Conservation (phyloP, 2,797 vertebrate genomes). For the Typhlichthys eigenmanni region DNA sequence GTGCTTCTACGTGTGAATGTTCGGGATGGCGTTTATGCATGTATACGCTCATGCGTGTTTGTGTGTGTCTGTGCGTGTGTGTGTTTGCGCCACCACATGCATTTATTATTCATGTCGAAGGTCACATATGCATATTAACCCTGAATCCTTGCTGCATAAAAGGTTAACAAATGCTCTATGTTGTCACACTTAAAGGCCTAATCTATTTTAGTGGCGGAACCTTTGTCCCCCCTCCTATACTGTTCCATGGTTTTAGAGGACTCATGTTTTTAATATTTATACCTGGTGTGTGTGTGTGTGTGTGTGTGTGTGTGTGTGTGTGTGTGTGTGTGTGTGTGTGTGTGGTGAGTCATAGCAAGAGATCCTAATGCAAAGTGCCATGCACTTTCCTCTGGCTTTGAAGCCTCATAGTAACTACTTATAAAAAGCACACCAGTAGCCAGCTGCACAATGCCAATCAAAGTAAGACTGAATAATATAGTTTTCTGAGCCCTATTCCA, state of each 20-base stretch:
- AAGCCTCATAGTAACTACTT: conserved; percentile 39
- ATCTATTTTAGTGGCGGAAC: conserved; percentile 56
- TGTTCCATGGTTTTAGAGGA: conserved; percentile 1
- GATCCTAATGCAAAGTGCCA: conserved; percentile 51
- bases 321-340: conserved; percentile 6
- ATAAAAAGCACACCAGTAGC: conserved; percentile 21
- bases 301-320: conserved; percentile 16
- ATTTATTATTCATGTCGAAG: conserved; percentile 54
- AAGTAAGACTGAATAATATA: no score
- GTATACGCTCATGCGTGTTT: conserved; percentile 15
- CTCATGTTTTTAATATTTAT: conserved; percentile 8
- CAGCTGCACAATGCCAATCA: no score
- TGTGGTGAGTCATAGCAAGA: conserved; percentile 46
- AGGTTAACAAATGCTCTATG: conserved; percentile 43
- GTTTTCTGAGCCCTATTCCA: no score
- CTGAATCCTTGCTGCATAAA: conserved; percentile 35
- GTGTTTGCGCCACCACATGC: no score
- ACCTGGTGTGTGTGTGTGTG: background rate
- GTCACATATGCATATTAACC: conserved; percentile 66
- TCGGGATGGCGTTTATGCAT: conserved; percentile 11
- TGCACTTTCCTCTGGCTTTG: conserved; percentile 21
- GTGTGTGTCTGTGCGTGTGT: no score
- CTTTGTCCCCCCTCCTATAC: conserved; percentile 52
- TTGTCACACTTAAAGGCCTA: conserved; percentile 26
- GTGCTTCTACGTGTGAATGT: conserved; percentile 34